Percentiles rank a stretch among this genome's conserved stretches.
These are phyloP conservation scores for Calidris pugnax DNA, from an alignment of 2,113 vertebrate species.

Conservation along the genomic window DNA sequence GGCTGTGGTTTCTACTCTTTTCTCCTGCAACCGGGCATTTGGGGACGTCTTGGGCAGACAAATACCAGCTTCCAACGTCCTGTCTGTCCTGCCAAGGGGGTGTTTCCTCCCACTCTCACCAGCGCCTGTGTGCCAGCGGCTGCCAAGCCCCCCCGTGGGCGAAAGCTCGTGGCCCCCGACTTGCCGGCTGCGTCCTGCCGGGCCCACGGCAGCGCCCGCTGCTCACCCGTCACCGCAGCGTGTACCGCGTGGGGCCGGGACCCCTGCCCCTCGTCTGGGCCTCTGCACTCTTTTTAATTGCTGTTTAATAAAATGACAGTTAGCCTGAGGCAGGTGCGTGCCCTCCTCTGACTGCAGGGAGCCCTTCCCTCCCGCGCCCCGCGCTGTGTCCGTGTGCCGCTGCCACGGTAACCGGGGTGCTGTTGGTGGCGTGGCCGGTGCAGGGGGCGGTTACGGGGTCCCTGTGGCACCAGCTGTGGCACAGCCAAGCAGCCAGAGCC, in stretches of 20 bases:
- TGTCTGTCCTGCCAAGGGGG: neutral
- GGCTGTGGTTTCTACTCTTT: neutral
- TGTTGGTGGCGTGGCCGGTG: rapidly evolving
- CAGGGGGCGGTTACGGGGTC: rapidly evolving
- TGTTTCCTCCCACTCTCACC: conserved; percentile 16
- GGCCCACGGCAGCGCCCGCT: neutral
- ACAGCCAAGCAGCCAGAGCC: neutral
- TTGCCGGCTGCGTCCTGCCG: neutral
- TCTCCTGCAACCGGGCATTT: neutral
- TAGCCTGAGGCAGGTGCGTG: neutral
- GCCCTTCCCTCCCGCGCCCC: rapidly evolving
- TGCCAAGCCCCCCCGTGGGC: neutral
- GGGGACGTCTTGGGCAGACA: neutral
- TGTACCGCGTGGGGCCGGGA: rapidly evolving
- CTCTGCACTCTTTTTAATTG: conserved; percentile 38
- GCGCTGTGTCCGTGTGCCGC: no score
- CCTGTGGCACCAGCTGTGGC: neutral
- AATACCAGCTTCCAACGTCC: neutral
- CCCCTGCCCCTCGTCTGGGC: neutral
- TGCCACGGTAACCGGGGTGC: neutral
- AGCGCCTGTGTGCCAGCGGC: conserved; percentile 22
- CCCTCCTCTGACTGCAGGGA: neutral
- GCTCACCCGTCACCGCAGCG: neutral
- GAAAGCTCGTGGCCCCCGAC: neutral
- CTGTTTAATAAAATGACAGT: conserved; percentile 62